These are phyloP conservation scores for Turritopsis rubra DNA, from an alignment of 30 jellyfish, hydroid and myxozoan genomes.

Conservation along the genomic window DNA sequence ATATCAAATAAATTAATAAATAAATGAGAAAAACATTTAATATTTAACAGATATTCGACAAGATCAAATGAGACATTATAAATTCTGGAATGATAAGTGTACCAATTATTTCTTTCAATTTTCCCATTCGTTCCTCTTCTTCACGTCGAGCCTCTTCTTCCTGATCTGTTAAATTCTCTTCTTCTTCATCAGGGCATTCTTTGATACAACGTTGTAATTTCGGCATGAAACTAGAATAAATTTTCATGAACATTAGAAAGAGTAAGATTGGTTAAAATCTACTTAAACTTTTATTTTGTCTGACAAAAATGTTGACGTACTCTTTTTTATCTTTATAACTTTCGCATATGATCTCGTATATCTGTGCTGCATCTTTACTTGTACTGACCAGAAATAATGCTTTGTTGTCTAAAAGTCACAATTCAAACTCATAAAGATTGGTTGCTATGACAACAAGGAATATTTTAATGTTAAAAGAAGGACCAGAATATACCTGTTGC, in stretches of 20 bases:
- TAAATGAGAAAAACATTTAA: not conserved
- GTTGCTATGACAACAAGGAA: not conserved
- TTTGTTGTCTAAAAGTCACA: conserved; percentile 48
- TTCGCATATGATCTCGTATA: conserved; percentile 77
- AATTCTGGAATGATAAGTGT: too few species aligned
- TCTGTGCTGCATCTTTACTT: conserved; percentile 83
- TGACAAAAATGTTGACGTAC: conserved; percentile 32
- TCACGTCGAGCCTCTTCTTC: conserved; percentile 82
- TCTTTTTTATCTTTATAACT: conserved; percentile 37
- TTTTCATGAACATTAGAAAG: too few species aligned
- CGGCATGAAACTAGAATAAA: conserved; percentile 54
- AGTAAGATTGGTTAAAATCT: not conserved
- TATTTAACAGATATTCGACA: too few species aligned
- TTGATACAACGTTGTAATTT: conserved; percentile 37
- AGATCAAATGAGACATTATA: too few species aligned
- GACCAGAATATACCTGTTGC: conserved; percentile 68
- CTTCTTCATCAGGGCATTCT: conserved; percentile 71
- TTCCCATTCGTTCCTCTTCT: conserved; percentile 56
- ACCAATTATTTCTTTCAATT: conserved; percentile 73
- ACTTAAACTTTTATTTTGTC: not conserved
- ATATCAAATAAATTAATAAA: not conserved
- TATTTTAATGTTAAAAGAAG: not conserved
- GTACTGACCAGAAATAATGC: conserved; percentile 82
- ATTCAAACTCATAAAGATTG: not conserved
- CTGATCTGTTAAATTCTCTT: conserved; percentile 57